phyloP scores from a whole-genome alignment of 2,113 vertebrate genomes.

The Axis porcinus region DNA sequence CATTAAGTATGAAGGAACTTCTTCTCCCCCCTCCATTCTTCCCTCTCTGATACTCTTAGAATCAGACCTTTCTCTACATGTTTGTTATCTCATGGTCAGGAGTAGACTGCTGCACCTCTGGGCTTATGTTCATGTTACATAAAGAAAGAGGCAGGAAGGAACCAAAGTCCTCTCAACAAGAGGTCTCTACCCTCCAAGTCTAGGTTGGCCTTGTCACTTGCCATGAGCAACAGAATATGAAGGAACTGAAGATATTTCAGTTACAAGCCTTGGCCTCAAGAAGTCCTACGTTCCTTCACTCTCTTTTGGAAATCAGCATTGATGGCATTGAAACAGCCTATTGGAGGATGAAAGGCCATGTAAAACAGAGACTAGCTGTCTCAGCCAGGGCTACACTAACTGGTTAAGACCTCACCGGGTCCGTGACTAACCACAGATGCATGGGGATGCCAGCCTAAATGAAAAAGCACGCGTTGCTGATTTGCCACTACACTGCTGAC shows the following conservation, averaged over 20 bases:
- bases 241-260: not conserved
- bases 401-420: not conserved
- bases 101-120: not conserved
- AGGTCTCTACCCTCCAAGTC: not conserved
- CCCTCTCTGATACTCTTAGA: not conserved
- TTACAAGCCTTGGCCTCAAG: not conserved
- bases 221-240: not conserved
- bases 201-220: not conserved
- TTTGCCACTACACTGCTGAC: not conserved
- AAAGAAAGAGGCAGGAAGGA: not conserved
- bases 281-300: not conserved
- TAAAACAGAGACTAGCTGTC: not conserved
- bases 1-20: not conserved
- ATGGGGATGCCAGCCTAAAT: not conserved
- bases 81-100: not conserved
- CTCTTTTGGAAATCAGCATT: not conserved
- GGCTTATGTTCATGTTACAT: not conserved
- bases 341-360: not conserved
- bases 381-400: not conserved
- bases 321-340: not conserved
- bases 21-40: not conserved
- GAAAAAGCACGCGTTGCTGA: not conserved
- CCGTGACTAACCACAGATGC: not conserved
- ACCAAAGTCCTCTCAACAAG: not conserved
- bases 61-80: not conserved